Base-by-base conservation (phyloP, 1,140 invertebrate species). In the Drosophila ananassae region DNA sequence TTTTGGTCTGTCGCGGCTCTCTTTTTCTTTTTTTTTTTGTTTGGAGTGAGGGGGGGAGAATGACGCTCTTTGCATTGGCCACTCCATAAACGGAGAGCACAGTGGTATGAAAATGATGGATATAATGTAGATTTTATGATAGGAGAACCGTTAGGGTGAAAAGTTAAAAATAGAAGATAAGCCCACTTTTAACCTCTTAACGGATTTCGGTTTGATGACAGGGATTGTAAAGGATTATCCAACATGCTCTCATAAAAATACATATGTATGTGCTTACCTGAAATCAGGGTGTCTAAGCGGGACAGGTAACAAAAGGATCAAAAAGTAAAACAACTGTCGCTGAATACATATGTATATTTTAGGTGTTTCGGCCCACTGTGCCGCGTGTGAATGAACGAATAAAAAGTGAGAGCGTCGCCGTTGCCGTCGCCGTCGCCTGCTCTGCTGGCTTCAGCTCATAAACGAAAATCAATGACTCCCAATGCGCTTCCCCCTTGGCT, bases 391-490 rank as follows among this genome's bases (percentile, higher is more conserved):
- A 87, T 87, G 82, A 87, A 87, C 82, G 83, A 82, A 89, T 89
- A 87, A 87, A 85, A 87, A 87, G 82, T 87, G 82, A 87, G 82
- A 87, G 82, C 68, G 68, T 74, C 41, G 4, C 34, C 34, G 8
- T 37, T 17, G 71, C 41, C 25, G 25, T 37, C 6, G 34, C 34
- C 34, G 8, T 37, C 24, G 71, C 41, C 74, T 72, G 47, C 48
- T 47, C 57, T 53, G 48, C 51, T n/a, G 53, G 68, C 60, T 83
- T 52, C 71, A 64, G 72, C 75, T 87, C 83, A 89, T 87, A 87
- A 87, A 87, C 82, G 82, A 87, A 87, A 87, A 87, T 87, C 82
- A 87, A 87, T 87, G 82, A 87, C 78, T 87, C 83, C 83, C 78
- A 89, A 85, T 89, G 62, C 81, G 57, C 44, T 41, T 17, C 39